Evolutionary conservation across 1,140 invertebrate genomes (phyloP), one percentile per base, ranked within the genome.

Genomic region (Drosophila punjabiensis): DNA sequence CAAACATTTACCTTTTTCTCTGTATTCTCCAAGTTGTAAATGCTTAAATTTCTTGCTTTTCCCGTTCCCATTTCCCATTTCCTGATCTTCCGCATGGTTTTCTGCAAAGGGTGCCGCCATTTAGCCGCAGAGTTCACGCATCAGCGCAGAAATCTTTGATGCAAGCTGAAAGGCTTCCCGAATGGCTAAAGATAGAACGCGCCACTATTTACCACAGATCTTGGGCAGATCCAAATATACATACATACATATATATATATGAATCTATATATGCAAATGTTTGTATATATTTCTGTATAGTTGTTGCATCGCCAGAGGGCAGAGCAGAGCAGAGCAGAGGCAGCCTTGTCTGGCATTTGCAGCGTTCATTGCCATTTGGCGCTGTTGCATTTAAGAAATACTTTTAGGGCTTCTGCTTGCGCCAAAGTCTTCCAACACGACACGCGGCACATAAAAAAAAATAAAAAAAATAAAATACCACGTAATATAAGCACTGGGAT

Each of bases 61-160:
- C 39, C 48, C 62, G 18, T 53, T 69, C 28, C 56, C 48, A 55
- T 64, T 67, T 66, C 56, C 56, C 64, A 81, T 80, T 82, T 87
- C 80, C 84, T 83, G 80, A 86, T 79, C 84, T 88, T 88, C 84
- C 84, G 84, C 84, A 88, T 56, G 33, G 33, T 83, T 87, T 83
- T 43, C 43, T 20, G 84, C 69, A 74, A 79, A 64, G 47, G 67
- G 67, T 70, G 67, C 48, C 67, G 67, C 67, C 80, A 58, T 76
- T 80, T 67, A 65, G 76, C 76, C 63, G 84, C 67, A 74, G 88
- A 88, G 85, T 89, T 88, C 86, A 88, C 59, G 73, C 62, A 65
- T 69, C 84, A 85, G 77, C 70, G 81, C 75, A 85, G 86, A 89
- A 88, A 85, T 88, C 81, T 89, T 90, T 86, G 76, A 89, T 85